These are phyloP conservation scores for Ichneumoninae sp. DNA, from an alignment of 2,888 invertebrate genomes.

Conservation along the genomic window DNA sequence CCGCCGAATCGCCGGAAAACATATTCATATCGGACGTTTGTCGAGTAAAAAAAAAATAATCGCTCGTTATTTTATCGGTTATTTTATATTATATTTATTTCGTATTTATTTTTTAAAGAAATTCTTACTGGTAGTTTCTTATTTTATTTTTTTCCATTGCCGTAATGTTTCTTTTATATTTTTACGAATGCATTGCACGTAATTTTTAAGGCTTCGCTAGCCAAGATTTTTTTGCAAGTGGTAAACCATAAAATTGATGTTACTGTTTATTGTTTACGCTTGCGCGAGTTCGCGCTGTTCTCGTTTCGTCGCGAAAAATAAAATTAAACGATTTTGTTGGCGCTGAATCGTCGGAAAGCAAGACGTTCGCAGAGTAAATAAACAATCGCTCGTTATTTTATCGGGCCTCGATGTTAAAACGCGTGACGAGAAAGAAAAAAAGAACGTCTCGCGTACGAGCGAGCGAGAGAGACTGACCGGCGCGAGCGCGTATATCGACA, in stretches of 20 bases:
- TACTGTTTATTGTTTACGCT: no score
- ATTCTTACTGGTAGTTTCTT: no score
- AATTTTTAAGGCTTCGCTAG: no score
- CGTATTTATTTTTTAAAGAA: background rate
- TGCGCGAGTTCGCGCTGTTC: no score
- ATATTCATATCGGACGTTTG: background rate
- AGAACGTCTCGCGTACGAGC: background rate
- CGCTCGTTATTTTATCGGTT: slow-evolving; percentile 35
- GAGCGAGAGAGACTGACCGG: slow-evolving; percentile 42
- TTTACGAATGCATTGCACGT: no score
- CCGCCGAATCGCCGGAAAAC: background rate
- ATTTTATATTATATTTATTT: slow-evolving; percentile 33
- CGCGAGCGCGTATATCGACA: slow-evolving; percentile 70
- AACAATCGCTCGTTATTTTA: slow-evolving; percentile 16
- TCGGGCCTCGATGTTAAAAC: slow-evolving; percentile 5
- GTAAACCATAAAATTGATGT: no score
- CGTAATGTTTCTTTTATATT: no score
- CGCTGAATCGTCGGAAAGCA: background rate
- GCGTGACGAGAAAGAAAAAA: slow-evolving; percentile 9
- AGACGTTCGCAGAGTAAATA: background rate
- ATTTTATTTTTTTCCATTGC: no score
- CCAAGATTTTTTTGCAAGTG: no score
- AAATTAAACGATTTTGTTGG: background rate
- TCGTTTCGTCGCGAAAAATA: no score
- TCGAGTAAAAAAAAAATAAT: background rate